Evolutionary conservation across 2,888 invertebrate genomes (phyloP).

Genomic region (Cephalotes varians): DNA sequence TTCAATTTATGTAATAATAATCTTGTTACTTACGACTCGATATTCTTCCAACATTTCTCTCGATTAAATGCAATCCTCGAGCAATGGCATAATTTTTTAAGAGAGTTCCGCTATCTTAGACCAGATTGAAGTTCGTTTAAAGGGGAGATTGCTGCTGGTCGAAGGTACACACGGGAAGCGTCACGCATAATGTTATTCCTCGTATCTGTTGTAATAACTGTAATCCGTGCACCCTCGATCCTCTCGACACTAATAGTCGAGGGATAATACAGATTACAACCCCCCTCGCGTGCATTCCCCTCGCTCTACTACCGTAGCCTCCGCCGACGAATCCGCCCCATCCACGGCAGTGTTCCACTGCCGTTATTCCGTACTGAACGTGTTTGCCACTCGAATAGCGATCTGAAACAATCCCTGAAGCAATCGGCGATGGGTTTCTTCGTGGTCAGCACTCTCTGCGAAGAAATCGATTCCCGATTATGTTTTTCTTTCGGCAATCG

Average conservation of each 20-base stretch:
- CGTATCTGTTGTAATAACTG: slow-evolving; percentile 81
- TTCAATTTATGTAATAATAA: not conserved
- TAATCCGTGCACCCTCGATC: slow-evolving; percentile 82
- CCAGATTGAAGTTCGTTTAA: slow-evolving; percentile 65
- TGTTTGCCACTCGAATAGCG: slow-evolving; percentile 82
- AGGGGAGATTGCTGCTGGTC: slow-evolving; percentile 55
- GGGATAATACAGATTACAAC: slow-evolving; percentile 85
- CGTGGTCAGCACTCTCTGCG: slow-evolving; percentile 78
- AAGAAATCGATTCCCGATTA: slow-evolving; percentile 79
- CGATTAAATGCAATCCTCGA: not conserved
- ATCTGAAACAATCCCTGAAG: slow-evolving; percentile 83
- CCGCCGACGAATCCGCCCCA: slow-evolving; percentile 64
- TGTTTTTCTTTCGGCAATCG: slow-evolving; percentile 60
- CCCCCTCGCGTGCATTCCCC: slow-evolving; percentile 66
- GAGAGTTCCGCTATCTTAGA: slow-evolving; percentile 19
- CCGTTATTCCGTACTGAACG: slow-evolving; percentile 73
- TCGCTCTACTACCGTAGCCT: slow-evolving; percentile 8
- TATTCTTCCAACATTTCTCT: not conserved
- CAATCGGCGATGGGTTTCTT: slow-evolving; percentile 72
- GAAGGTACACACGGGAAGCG: slow-evolving; percentile 68
- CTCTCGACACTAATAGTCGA: slow-evolving; percentile 83
- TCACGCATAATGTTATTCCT: slow-evolving; percentile 80
- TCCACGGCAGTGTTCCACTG: slow-evolving; percentile 68
- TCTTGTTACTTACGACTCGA: not conserved
- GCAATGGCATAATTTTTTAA: not conserved